Conservation (phyloP, 2,797 vertebrate species). For the Pampus argenteus region DNA sequence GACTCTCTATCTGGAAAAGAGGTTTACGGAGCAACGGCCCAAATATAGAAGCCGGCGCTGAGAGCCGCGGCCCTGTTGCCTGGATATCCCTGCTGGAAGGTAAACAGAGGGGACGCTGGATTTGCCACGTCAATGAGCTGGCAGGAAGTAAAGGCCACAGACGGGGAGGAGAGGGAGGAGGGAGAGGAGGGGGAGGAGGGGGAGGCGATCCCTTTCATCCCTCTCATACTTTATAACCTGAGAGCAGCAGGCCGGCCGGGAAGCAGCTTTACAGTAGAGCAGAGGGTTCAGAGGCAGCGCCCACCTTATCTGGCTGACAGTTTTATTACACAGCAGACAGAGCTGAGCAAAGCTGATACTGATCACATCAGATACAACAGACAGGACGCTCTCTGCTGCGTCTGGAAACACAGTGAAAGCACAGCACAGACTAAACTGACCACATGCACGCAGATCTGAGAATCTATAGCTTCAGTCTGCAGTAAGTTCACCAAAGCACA, state of each 20-base stretch:
- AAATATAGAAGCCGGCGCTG: constrained; percentile 76
- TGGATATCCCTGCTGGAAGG: constrained; percentile 73
- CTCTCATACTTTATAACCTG: constrained; percentile 43
- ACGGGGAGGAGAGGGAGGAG: not conserved
- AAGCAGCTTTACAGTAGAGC: constrained; percentile 37
- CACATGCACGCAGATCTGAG: no score
- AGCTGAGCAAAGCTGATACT: constrained; percentile 18
- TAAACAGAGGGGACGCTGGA: constrained; percentile 74
- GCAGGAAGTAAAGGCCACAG: constrained; percentile 57
- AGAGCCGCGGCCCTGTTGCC: constrained; percentile 67
- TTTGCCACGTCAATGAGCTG: constrained; percentile 69
- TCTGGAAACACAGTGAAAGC: not conserved
- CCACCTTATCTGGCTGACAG: constrained; percentile 25
- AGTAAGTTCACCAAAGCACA: no score
- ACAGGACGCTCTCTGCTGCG: constrained; percentile 21
- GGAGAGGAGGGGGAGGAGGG: no score
- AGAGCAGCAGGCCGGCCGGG: constrained; percentile 34
- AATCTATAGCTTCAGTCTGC: no score
- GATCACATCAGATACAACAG: constrained; percentile 37
- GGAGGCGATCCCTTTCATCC: constrained; percentile 40
- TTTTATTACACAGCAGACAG: constrained; percentile 47
- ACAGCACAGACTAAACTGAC: no score
- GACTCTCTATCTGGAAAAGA: constrained; percentile 76
- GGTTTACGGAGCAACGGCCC: constrained; percentile 69
- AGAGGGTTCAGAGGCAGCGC: constrained; percentile 6